These are phyloP conservation scores for Cynaeus angustus DNA, from an alignment of 2,888 invertebrate species.

Conservation along the genomic window DNA sequence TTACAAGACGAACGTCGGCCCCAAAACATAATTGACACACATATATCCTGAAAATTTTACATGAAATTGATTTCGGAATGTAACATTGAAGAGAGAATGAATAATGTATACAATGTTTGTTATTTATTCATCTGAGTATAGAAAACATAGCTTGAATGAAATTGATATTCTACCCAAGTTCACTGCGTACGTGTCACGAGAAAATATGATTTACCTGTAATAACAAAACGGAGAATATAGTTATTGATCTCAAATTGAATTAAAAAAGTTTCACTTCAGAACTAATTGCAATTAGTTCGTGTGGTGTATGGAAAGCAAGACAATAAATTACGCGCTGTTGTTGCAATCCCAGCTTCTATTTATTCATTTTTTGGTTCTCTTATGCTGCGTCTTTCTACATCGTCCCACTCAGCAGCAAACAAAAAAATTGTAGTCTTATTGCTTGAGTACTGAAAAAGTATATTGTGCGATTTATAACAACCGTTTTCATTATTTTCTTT, in stretches of 20 bases:
- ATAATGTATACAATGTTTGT: conserved; percentile 52
- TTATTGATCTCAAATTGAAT: conserved; percentile 24
- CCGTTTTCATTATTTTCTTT: conserved; percentile 12
- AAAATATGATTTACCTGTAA: conserved; percentile 50
- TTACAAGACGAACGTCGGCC: too few relatives aligned
- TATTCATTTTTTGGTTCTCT: conserved; percentile 20
- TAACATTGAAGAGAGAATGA: conserved; percentile 46
- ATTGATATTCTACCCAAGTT: conserved; percentile 49
- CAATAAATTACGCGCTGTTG: conserved; percentile 11
- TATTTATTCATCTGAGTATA: conserved; percentile 52
- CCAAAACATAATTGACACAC: conserved; percentile 26
- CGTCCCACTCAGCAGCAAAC: conserved; percentile 16
- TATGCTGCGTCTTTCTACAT: conserved; percentile 4
- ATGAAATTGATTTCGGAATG: conserved; percentile 48
- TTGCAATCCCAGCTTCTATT: conserved; percentile 8
- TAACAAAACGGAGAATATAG: conserved; percentile 43
- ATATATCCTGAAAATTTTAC: conserved; percentile 44
- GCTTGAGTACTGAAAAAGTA: background rate
- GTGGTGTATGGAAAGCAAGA: background rate
- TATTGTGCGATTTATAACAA: conserved; percentile 7
- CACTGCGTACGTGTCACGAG: conserved; percentile 47
- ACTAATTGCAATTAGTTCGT: conserved; percentile 28
- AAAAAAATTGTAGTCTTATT: conserved; percentile 11
- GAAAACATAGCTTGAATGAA: conserved; percentile 45
- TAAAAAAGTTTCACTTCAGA: conserved; percentile 17